Evolutionary conservation across 1,140 invertebrate genomes (phyloP).

Genomic region (Ooceraea biroi): DNA sequence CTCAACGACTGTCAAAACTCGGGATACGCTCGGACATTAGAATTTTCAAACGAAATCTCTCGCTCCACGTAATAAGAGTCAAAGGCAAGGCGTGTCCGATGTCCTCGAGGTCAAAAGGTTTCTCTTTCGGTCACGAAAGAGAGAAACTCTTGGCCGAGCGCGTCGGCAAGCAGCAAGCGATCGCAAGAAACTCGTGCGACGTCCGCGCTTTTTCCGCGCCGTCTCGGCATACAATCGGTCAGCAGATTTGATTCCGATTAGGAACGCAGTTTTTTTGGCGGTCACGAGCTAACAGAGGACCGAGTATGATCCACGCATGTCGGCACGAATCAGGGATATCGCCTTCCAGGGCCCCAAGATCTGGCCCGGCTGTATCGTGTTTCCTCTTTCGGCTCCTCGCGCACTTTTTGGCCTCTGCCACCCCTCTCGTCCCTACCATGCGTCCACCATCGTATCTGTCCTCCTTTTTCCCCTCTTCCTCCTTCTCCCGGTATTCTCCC

Average conservation of each 20-base stretch:
- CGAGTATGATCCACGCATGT: conserved; percentile 81
- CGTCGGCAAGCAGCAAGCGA: background rate
- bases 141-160: background rate
- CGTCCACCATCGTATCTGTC: conserved; percentile 64
- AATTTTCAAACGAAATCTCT: conserved; percentile 6
- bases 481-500: conserved; percentile 9
- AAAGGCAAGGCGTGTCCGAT: background rate
- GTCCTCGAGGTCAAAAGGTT: conserved; percentile 17
- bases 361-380: conserved; percentile 81
- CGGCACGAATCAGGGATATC: conserved; percentile 85
- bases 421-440: conserved; percentile 31
- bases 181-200: conserved; percentile 62
- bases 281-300: conserved; percentile 77
- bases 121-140: background rate
- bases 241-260: conserved; percentile 80
- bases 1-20: conserved; percentile 49
- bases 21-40: background rate
- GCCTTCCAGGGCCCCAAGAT: conserved; percentile 79
- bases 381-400: conserved; percentile 69
- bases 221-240: conserved; percentile 56
- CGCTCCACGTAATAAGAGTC: background rate
- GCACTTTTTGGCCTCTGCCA: conserved; percentile 72
- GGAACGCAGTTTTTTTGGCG: conserved; percentile 71
- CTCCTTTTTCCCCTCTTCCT: conserved; percentile 58
- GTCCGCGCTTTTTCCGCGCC: conserved; percentile 22